Percentiles rank a stretch among this genome's conserved stretches.
These are phyloP conservation scores for Ceratina australensis DNA, from an alignment of 1,140 invertebrate species.

Conservation along the genomic window DNA sequence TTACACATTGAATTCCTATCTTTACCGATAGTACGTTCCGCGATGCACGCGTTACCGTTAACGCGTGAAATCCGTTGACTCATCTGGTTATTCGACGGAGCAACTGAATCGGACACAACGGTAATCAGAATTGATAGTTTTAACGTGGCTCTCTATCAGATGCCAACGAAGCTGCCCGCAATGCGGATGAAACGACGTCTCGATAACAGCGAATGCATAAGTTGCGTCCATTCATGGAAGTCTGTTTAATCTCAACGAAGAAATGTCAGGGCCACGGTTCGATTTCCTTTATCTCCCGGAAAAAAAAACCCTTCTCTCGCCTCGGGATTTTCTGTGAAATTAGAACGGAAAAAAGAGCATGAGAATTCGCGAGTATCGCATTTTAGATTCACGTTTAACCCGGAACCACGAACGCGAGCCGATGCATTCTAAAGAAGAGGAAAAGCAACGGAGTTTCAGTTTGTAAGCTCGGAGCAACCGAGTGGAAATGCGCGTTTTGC, in stretches of 20 bases:
- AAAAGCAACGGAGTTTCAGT: neutral
- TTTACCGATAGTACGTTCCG: too few relatives aligned
- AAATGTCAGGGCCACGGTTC: neutral
- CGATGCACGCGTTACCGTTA: too few relatives aligned
- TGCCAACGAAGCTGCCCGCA: neutral
- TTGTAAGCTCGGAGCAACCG: constrained; percentile 6
- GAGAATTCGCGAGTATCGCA: neutral
- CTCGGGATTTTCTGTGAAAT: too few relatives aligned
- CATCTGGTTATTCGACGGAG: too few relatives aligned
- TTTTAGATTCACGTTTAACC: constrained; percentile 28
- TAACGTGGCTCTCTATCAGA: neutral
- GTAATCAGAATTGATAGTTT: neutral
- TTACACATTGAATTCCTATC: too few relatives aligned
- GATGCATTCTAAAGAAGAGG: neutral
- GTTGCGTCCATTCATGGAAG: neutral
- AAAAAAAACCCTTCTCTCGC: too few relatives aligned
- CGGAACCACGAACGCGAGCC: constrained; percentile 18
- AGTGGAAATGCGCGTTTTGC: constrained; percentile 11
- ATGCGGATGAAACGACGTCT: constrained; percentile 18
- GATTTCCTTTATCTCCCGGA: neutral
- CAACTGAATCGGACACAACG: too few relatives aligned
- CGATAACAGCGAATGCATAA: neutral
- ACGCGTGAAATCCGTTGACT: too few relatives aligned
- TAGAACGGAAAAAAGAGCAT: too few relatives aligned
- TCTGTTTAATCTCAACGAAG: neutral